Evolutionary conservation across 2,797 vertebrate genomes (phyloP).

Genomic region (Danio aesculapii): DNA sequence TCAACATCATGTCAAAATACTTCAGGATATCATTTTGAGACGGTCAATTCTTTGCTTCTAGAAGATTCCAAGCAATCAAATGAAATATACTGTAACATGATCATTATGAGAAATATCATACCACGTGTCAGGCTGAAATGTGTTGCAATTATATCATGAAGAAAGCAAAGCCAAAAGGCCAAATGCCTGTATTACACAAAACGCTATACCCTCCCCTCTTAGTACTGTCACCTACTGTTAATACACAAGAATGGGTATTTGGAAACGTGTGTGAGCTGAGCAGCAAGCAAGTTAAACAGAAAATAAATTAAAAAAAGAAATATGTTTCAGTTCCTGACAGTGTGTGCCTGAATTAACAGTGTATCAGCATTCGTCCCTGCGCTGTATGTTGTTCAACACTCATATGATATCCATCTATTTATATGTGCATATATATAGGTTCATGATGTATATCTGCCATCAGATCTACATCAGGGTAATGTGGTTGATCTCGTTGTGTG

Average conservation of each 20-base stretch:
- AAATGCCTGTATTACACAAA: background rate
- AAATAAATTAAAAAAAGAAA: slow-evolving; percentile 29
- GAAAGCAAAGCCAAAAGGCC: slow-evolving; percentile 32
- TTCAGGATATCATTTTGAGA: background rate
- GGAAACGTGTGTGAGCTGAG: slow-evolving; percentile 14
- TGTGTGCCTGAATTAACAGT: background rate
- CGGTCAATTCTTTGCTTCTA: background rate
- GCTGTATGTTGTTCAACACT: background rate
- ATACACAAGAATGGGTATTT: slow-evolving; percentile 40
- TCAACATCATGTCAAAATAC: background rate
- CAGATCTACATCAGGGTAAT: background rate
- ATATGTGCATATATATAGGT: background rate
- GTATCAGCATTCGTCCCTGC: background rate
- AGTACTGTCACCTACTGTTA: slow-evolving; percentile 14
- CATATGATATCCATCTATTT: background rate
- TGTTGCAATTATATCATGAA: background rate
- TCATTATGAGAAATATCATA: background rate
- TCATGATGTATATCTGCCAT: background rate
- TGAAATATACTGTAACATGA: background rate
- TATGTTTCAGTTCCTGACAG: background rate
- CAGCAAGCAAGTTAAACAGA: slow-evolving; percentile 40
- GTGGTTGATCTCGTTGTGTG: background rate
- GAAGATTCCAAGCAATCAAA: background rate
- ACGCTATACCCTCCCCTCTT: background rate
- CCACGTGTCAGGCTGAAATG: background rate